Evolutionary conservation across 2,113 vertebrate species (phyloP).

Genomic region (Melozone crissalis): DNA sequence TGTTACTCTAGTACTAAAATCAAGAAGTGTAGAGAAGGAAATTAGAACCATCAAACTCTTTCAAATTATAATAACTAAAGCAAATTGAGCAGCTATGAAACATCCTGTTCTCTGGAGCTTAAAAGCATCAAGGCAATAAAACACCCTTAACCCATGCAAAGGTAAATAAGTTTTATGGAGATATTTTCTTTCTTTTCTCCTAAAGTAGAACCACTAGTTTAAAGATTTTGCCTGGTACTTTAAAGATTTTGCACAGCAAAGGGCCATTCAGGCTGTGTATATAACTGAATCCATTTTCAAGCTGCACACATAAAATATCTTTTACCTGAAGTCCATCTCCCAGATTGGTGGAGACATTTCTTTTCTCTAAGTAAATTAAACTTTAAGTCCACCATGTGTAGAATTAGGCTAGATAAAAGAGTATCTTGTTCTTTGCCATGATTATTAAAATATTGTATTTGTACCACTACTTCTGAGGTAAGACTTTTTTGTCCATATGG

Average conservation of each 20-base stretch:
- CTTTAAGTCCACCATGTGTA: background rate
- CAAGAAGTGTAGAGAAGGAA: background rate
- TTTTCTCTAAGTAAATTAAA: background rate
- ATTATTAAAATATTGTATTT: background rate
- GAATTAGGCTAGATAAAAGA: background rate
- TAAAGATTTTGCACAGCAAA: background rate
- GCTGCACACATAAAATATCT: background rate
- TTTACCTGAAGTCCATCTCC: background rate
- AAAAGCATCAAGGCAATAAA: constrained; percentile 21
- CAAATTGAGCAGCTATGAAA: constrained; percentile 36
- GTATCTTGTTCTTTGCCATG: background rate
- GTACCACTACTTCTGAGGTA: background rate
- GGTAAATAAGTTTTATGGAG: background rate
- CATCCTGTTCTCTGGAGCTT: constrained; percentile 2
- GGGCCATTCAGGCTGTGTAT: background rate
- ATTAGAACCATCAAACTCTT: constrained; percentile 39
- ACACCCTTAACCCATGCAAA: background rate
- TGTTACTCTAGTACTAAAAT: constrained; percentile 37
- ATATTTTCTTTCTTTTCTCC: background rate
- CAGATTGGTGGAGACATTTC: background rate
- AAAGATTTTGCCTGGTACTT: background rate
- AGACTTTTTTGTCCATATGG: background rate
- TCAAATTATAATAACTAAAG: constrained; percentile 48
- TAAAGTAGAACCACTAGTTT: background rate
- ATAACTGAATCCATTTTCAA: background rate